Evolutionary conservation across 2,797 vertebrate genomes (phyloP).

Genomic region (Neosilurus mollespiculum): DNA sequence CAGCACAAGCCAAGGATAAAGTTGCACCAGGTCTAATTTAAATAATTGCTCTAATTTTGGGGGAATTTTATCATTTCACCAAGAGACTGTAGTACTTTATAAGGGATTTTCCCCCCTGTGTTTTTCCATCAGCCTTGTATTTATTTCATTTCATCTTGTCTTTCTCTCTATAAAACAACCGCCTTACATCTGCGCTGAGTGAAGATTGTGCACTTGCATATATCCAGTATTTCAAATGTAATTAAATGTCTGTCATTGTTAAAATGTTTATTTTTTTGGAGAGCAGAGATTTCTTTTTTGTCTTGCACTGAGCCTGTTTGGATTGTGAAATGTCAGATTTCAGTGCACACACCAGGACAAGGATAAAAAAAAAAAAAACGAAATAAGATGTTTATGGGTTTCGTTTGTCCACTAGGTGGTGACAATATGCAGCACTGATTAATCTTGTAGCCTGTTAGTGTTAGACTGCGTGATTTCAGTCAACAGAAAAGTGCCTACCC

Average conservation of each 20-base stretch:
- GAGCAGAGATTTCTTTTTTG: neutral
- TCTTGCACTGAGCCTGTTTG: neutral
- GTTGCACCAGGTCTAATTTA: neutral
- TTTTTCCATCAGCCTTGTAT: neutral
- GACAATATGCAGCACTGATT: neutral
- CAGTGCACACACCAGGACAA: neutral
- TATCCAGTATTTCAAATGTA: neutral
- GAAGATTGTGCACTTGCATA: neutral
- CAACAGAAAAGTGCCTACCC: too few relatives aligned
- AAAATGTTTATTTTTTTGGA: neutral
- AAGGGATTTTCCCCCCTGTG: neutral
- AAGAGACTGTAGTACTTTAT: conserved; percentile 8
- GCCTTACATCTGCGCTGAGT: neutral
- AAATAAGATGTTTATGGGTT: neutral
- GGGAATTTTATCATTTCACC: neutral
- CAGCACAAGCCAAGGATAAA: conserved; percentile 70
- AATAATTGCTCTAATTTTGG: neutral
- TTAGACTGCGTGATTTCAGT: neutral
- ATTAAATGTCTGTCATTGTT: neutral
- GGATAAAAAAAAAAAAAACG: neutral
- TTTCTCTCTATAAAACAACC: neutral
- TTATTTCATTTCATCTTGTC: neutral
- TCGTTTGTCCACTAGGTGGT: conserved; percentile 38
- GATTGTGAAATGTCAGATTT: neutral
- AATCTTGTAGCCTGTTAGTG: neutral